Percentiles rank a stretch among this genome's conserved stretches.
phyloP scores from a whole-genome alignment of 1,140 invertebrate species.

The Scaptomyza hsui region DNA sequence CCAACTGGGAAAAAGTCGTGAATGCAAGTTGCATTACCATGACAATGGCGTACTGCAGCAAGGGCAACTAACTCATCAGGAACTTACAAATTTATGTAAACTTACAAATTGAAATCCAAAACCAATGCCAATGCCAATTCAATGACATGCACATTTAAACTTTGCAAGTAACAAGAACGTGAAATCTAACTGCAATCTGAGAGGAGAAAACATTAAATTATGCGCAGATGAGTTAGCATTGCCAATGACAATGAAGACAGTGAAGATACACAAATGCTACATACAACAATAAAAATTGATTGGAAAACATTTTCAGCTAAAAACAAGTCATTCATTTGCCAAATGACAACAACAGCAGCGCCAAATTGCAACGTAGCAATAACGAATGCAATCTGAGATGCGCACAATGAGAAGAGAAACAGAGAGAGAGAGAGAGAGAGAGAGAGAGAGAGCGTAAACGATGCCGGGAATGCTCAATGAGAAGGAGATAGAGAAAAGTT shows the following conservation, averaged over 20 bases:
- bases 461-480: constrained; percentile 7
- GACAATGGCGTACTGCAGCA: constrained; percentile 54
- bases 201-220: constrained; percentile 77
- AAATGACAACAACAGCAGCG: constrained; percentile 73
- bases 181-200: constrained; percentile 10
- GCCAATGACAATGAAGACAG: constrained; percentile 66
- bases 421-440: no score
- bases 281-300: constrained; percentile 79
- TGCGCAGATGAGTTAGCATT: constrained; percentile 84
- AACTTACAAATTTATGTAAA: constrained; percentile 78
- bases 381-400: constrained; percentile 67
- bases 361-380: constrained; percentile 69
- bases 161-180: constrained; percentile 14
- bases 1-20: constrained; percentile 13
- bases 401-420: neutral
- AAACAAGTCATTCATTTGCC: constrained; percentile 80
- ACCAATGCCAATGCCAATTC: constrained; percentile 34
- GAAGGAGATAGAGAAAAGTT: constrained; percentile 42
- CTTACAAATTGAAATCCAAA: constrained; percentile 79
- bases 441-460: neutral
- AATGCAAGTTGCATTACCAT: constrained; percentile 52
- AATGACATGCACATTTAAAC: constrained; percentile 80
- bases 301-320: constrained; percentile 80
- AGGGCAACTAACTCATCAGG: constrained; percentile 72
- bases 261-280: constrained; percentile 40